Base-by-base conservation (phyloP, 2,888 invertebrate genomes). In the Carabus problematicus region DNA sequence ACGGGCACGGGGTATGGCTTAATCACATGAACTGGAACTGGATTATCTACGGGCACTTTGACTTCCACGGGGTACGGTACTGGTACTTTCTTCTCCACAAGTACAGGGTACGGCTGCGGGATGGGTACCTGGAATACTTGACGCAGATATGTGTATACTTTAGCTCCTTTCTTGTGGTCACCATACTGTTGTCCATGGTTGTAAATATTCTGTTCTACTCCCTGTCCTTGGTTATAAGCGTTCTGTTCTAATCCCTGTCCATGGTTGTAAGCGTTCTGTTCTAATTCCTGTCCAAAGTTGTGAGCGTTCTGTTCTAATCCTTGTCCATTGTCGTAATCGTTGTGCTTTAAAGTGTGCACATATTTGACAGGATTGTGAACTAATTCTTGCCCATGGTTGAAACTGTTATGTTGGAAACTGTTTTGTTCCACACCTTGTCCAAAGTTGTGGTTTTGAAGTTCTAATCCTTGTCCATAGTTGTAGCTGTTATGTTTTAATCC, bases 1-100 rank as follows among this genome's bases (percentile, higher is more conserved):
- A 88, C 85, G 11, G 85, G 85, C 7, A 89, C 87, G 0, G 88
- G 88, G 74, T 88, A 88, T 1, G 88, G 88, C 74, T 87, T 88
- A 14, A 82, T 80, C 0, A 88, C 82, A 68, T 85, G 87, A 2
- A 88, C 86, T 0, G 88, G 88, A 74, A 86, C 85, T 11, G 88
- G 88, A 40, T 88, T 85, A 73, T 85, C 85, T 74, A 87, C 83
- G 18, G 85, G 83, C 18, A 91, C 85, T 80, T 89, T 88, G 16
- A 91, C 89, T 9, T 52, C 54, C 8, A 61, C 61, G 11, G 67
- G 67, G 9, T 60, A 60, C 42, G 67, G 67, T 9, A 60, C 67
- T 43, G 60, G 60, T 1, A 68, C 54, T 52, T 54, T 60, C 43
- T 68, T 68, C 19, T 60, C 67, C 9, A 68, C 39, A 9, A 54